Evolutionary conservation across 2,888 invertebrate genomes (phyloP), one percentile per base, ranked within the genome.

Genomic region (Platypus cylindrus): DNA sequence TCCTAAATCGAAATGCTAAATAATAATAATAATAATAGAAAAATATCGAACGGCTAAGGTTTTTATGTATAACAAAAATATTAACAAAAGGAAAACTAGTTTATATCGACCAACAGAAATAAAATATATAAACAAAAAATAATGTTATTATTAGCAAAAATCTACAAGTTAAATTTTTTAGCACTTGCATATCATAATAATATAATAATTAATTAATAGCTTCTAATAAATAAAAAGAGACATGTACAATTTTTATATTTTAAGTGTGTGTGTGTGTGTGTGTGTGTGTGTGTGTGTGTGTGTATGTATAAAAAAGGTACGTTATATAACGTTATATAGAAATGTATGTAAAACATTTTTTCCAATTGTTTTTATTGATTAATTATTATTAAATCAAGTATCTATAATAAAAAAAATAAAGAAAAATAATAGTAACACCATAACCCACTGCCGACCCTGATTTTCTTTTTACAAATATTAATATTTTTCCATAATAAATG

Each of bases 401-500:
- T n/a, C n/a, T n/a, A n/a, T n/a, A n/a, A n/a, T n/a, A n/a, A n/a
- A 28, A 26, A 36, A 38, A 33, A 38, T 30, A 38, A 41, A 30
- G 34, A 48, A 50, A 46, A 51, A 52, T 50, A 52, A 44, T 48
- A 48, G 44, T 48, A 32, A 37, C 37, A 51, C 48, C 50, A 48
- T 47, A 51, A 54, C 52, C 53, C 53, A 47, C 45, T 48, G 50
- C 52, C 52, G 51, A 52, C 52, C 53, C 52, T 48, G 49, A 50
- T 39, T 45, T 34, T n/a, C n/a, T 33, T 48, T 51, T 49, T 48
- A 52, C 50, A 51, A 44, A 37, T 28, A 32, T 8, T 16, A 23
- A 45, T 45, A 49, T 49, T 49, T 48, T 48, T 49, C 46, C 45
- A 47, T 44, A 46, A 49, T 44, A 41, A 31, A 46, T 45, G 45